phyloP scores from a whole-genome alignment of 2,113 vertebrate genomes.

The Seriola aureovittata region DNA sequence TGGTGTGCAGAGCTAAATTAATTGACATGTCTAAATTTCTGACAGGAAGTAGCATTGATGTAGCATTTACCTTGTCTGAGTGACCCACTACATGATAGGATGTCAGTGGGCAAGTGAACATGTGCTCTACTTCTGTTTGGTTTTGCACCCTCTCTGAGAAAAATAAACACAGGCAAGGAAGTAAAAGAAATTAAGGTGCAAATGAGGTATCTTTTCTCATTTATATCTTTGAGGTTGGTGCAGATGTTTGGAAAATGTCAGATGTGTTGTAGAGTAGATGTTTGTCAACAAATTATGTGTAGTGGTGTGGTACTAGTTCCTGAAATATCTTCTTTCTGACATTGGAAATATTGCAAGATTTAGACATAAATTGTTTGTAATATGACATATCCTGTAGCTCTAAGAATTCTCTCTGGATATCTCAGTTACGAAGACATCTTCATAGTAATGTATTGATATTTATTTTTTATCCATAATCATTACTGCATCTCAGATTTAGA shows the following conservation, averaged over 20 bases:
- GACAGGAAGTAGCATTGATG: constrained; percentile 47
- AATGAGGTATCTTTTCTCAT: constrained; percentile 1
- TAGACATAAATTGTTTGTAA: constrained; percentile 1
- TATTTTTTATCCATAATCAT: constrained; percentile 50
- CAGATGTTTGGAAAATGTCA: not conserved
- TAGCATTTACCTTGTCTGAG: constrained; percentile 39
- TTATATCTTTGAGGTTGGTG: constrained; percentile 4
- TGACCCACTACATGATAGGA: constrained; percentile 49
- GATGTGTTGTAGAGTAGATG: constrained; percentile 9
- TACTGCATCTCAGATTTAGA: constrained; percentile 51
- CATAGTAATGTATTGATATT: constrained; percentile 7
- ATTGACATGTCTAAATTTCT: constrained; percentile 38
- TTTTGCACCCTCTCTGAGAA: constrained; percentile 46
- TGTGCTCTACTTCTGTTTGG: constrained; percentile 64
- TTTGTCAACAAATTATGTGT: constrained; percentile 38
- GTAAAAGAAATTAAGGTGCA: constrained; percentile 38
- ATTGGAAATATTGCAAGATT: constrained; percentile 11
- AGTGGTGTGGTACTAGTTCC: constrained; percentile 18
- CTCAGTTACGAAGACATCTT: constrained; percentile 26
- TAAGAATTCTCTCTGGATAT: constrained; percentile 1
- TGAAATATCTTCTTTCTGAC: constrained; percentile 40
- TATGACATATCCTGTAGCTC: not conserved
- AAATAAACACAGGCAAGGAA: constrained; percentile 31
- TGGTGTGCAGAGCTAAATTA: not conserved
- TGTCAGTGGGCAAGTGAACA: constrained; percentile 43